Base-by-base conservation (phyloP, 2,113 vertebrate species). In the Rattus rattus region DNA sequence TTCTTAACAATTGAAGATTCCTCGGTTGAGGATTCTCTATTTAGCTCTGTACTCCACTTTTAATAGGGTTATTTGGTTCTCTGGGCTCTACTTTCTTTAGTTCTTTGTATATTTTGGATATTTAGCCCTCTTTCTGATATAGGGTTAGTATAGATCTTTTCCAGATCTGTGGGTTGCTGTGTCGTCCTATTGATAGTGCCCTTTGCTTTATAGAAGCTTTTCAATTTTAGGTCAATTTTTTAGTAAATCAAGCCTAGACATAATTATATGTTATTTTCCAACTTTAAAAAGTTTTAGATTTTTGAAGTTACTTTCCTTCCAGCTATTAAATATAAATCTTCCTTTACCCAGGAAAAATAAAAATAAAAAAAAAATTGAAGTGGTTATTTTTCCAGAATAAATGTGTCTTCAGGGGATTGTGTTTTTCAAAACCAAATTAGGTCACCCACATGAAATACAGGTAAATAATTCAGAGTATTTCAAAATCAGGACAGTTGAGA, bases 401-500 rank as follows among this genome's bases (percentile, higher is more conserved):
- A 81, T 77, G 2, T 92, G 70, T 88, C 52, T 92, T 65, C 63
- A 88, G 75, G 13, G 65, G 59, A 97, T 24, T 26, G n/a, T 90
- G 94, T 90, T 96, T 95, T 93, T 76, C 52, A 81, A 92, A 96
- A 76, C 7, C 24, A 91, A 96, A 94, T 95, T 93, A 97, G 90
- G 94, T 96, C 94, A 94, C 73, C 88, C 43, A 17, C 70, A 93
- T 85, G 33, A 92, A 96, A 94, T 91, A 81, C 49, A 97, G 80
- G 88, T 93, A 97, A 96, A 90, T 92, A 95, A 97, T 92, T 94
- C 56, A 94, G 79, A 96, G 69, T 92, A 93, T 30, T 59, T 95
- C 76, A 94, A 98, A 97, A 97, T 89, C 56, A 97, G 84, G 85
- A 81, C 94, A 96, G 43, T 72, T 86, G 49, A 93, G 93, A 80